A percentile compares a stretch with the other conserved stretches of the same genome.
These are phyloP conservation scores for Entosphenus tridentatus DNA, from an alignment of 2,113 vertebrate species.

Conservation along the genomic window DNA sequence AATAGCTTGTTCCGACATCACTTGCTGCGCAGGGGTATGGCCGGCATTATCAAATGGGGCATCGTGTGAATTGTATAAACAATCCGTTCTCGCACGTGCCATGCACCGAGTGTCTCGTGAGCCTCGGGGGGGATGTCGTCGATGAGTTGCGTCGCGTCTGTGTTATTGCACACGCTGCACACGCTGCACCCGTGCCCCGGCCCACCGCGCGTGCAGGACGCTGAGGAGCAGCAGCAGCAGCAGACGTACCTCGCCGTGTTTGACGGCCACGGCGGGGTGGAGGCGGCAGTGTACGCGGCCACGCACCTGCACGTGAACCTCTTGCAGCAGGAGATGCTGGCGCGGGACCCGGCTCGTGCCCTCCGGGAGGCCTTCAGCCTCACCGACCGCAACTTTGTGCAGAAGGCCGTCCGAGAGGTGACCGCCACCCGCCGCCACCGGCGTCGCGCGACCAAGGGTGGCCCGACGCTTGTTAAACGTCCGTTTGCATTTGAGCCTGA, in stretches of 20 bases:
- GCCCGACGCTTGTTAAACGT: too few species aligned
- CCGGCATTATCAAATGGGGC: too few species aligned
- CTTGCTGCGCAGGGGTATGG: too few species aligned
- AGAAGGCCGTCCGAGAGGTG: constrained; percentile 64
- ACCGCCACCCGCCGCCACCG: constrained; percentile 7
- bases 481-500: too few species aligned
- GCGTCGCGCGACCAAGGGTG: too few species aligned
- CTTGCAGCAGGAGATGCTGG: constrained; percentile 29
- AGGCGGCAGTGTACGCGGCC: constrained; percentile 50
- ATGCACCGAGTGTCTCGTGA: too few species aligned
- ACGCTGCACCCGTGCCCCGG: not conserved
- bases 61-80: too few species aligned
- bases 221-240: constrained; percentile 12
- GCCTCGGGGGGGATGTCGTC: too few species aligned
- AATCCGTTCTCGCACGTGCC: too few species aligned
- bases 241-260: constrained; percentile 66
- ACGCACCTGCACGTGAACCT: constrained; percentile 45
- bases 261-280: constrained; percentile 70
- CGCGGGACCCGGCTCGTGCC: constrained; percentile 26
- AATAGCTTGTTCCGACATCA: too few species aligned
- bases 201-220: constrained; percentile 24
- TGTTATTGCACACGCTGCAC: constrained; percentile 9
- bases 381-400: constrained; percentile 58
- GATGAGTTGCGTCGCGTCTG: not conserved
- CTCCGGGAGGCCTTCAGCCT: constrained; percentile 39